These are phyloP conservation scores for Andrena praecox DNA, from an alignment of 2,888 invertebrate species.

Conservation along the genomic window DNA sequence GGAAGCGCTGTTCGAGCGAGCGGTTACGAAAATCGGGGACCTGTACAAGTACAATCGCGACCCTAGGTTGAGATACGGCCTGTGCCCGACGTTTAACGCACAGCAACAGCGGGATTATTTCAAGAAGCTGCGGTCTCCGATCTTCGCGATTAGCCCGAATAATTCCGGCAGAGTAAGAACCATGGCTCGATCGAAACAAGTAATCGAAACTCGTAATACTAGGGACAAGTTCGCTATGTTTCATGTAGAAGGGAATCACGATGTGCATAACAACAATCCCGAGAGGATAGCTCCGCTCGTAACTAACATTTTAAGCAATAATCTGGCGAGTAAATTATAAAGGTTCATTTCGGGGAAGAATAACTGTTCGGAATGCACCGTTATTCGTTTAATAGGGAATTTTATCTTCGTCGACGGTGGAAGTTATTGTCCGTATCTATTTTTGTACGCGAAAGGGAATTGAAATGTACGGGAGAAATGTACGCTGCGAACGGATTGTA, in stretches of 20 bases:
- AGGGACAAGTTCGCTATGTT: slow-evolving; percentile 39
- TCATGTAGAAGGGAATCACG: slow-evolving; percentile 87
- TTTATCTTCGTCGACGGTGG: slow-evolving; percentile 3
- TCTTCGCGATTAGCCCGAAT: slow-evolving; percentile 59
- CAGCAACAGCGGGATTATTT: slow-evolving; percentile 51
- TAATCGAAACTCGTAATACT: background rate
- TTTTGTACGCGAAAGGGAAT: slow-evolving; percentile 10
- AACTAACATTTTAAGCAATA: slow-evolving; percentile 84
- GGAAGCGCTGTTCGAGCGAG: slow-evolving; percentile 85
- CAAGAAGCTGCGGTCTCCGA: slow-evolving; percentile 54
- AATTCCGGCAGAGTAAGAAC: rapidly evolving
- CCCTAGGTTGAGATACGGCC: slow-evolving; percentile 84
- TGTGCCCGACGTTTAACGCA: slow-evolving; percentile 75
- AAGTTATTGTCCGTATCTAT: background rate
- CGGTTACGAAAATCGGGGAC: slow-evolving; percentile 84
- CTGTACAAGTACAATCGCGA: slow-evolving; percentile 87
- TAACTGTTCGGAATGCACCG: background rate
- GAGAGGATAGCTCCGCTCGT: slow-evolving; percentile 86
- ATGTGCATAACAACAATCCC: slow-evolving; percentile 88
- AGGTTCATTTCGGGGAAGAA: slow-evolving; percentile 17
- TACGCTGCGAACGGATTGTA: background rate
- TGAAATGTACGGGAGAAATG: slow-evolving; percentile 14
- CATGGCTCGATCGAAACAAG: rapidly evolving
- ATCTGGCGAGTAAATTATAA: slow-evolving; percentile 70
- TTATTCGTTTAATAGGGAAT: slow-evolving; percentile 5